Evolutionary conservation across 2,888 invertebrate species (phyloP), one percentile per base, ranked within the genome.

Genomic region (Sminthurides aquaticus): DNA sequence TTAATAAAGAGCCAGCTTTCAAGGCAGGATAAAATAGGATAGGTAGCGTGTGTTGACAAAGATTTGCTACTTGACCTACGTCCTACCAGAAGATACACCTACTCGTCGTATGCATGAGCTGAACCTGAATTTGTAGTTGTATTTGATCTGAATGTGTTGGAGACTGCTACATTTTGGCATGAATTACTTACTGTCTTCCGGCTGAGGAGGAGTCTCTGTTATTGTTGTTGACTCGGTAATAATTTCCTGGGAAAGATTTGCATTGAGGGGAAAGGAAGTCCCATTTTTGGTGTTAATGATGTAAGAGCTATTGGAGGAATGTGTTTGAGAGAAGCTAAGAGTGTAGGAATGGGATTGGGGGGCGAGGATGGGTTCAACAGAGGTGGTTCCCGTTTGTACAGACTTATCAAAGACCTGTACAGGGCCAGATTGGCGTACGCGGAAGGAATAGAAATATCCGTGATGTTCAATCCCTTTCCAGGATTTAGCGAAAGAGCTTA

Each of bases 361-460:
- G 2, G 15, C 49, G 2, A 43, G 18, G n/a, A 49, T 49, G n/a
- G 27, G n/a, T 49, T 24, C 11, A 27, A 15, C 28, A 24, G 3
- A 2, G 22, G 29, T 2, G n/a, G 56, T 29, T 26, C 60, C 60
- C 1, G 75, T 74, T 60, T 75, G 75, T 56, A 72, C 69, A 8
- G 62, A 60, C 59, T 74, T 75, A 62, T 75, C 73, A 57, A 73
- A 49, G 73, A 75, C 73, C 65, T 73, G 73, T n/a, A 74, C 74
- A 18, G 74, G 71, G 3, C 74, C 74, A 11, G 71, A 67, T 57
- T 74, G 73, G 26, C 74, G 62, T 24, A 74, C 74, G 57, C 74
- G 66, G 49, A 74, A 73, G 3, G 74, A 72, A 48, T 74, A 74
- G 52, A 72, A 74, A 62, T 71, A 72, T 25, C 73, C 74, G 54